Base-by-base conservation (phyloP, 2,113 vertebrate species). In the Pituophis catenifer region DNA sequence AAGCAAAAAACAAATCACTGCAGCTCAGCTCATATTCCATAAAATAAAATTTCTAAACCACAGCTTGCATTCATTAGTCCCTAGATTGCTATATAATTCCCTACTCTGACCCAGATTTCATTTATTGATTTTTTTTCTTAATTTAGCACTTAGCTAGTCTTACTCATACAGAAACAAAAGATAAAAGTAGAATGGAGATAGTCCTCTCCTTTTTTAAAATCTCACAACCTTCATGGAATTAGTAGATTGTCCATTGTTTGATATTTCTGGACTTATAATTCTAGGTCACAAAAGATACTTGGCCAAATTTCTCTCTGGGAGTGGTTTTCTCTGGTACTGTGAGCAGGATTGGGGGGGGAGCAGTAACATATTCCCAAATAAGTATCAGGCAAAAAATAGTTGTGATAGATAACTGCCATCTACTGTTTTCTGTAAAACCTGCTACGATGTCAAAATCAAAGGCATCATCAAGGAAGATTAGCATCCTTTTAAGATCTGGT, bases 361-460 rank as follows among this genome's bases (percentile, higher is more conserved):
- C 15, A 81, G 33, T 81, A 81, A 81, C 17, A 81, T 81, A 19
- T 81, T 38, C 33, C 70, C 70, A 81, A 81, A 38, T 81, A 81
- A 81, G 33, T 44, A 81, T 38, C 33, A 44, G 38, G 85, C 89
- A 92, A 90, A 55, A 54, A 70, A 54, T 50, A 75, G 38, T 90
- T 92, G 85, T 88, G 88, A 87, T 75, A 70, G 53, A 86, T 86
- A 81, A 57, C 53, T 13, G 52, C 26, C 90, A 59, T 24, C 23
- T 81, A 90, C 21, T 59, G 23, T 24, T 87, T 92, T 90, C 88
- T 92, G 50, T 86, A 94, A 94, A 90, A 38, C 70, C 55, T 55
- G 24, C 44, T 87, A 33, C 55, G 57, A 55, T 94, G 85, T 94
- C 75, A 94, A 75, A 94, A 92, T 87, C 81, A 92, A 90, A 94